These are phyloP conservation scores for Operophtera brumata DNA, from an alignment of 2,888 invertebrate species.

Conservation along the genomic window DNA sequence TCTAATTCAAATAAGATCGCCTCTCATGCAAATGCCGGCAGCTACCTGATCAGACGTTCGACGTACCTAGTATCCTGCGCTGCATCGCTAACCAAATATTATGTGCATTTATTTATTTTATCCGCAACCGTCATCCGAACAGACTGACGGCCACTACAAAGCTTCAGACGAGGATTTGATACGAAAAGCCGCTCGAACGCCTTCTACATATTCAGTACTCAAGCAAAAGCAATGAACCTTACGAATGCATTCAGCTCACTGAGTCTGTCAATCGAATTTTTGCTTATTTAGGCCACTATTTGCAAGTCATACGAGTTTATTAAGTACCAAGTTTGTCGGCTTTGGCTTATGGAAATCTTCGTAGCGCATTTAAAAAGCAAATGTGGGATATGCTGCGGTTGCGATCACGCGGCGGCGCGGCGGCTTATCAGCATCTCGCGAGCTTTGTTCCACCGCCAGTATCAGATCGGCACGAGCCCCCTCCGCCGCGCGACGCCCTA, in stretches of 20 bases:
- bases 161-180: slow-evolving; percentile 47
- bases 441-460: slow-evolving; percentile 61
- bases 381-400: slow-evolving; percentile 51
- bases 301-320: slow-evolving; percentile 54
- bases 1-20: slow-evolving; percentile 58
- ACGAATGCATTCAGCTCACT: slow-evolving; percentile 41
- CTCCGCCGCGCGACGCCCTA: slow-evolving; percentile 39
- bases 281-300: slow-evolving; percentile 65
- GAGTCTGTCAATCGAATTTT: slow-evolving; percentile 64
- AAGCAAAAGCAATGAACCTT: slow-evolving; percentile 35
- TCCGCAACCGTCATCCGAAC: slow-evolving; percentile 46
- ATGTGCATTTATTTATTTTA: slow-evolving; percentile 75
- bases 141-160: slow-evolving; percentile 45
- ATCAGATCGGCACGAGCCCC: slow-evolving; percentile 64
- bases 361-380: slow-evolving; percentile 49
- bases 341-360: slow-evolving; percentile 27
- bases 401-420: slow-evolving; percentile 51
- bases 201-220: slow-evolving; percentile 56
- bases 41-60: slow-evolving; percentile 49
- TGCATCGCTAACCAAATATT: slow-evolving; percentile 71
- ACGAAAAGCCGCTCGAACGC: slow-evolving; percentile 38
- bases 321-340: slow-evolving; percentile 11
- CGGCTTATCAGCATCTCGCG: slow-evolving; percentile 65
- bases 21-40: slow-evolving; percentile 61
- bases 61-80: slow-evolving; percentile 50